phyloP scores from a whole-genome alignment of 2,113 vertebrate genomes.

The Epinephelus moara region DNA sequence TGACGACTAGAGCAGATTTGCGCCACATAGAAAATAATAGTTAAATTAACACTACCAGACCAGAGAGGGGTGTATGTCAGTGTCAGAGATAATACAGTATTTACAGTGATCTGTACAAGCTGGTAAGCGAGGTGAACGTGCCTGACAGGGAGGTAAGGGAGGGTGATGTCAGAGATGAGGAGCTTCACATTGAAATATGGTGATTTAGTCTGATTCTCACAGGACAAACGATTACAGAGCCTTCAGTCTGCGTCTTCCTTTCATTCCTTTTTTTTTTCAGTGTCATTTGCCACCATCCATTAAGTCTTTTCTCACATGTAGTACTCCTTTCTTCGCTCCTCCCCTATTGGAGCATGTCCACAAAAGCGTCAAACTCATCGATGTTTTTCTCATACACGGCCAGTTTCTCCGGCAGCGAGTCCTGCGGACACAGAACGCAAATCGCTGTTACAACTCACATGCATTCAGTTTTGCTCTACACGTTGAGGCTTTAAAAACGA shows the following conservation, averaged over 20 bases:
- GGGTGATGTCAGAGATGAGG: background rate
- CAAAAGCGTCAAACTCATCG: constrained; percentile 98
- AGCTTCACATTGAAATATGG: constrained; percentile 46
- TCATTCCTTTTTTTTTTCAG: background rate
- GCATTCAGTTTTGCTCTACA: background rate
- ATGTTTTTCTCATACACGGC: constrained; percentile 97
- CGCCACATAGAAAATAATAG: constrained; percentile 35
- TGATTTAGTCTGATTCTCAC: constrained; percentile 45
- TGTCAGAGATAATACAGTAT: constrained; percentile 43
- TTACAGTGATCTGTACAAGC: constrained; percentile 67
- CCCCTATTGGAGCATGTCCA: constrained; percentile 95
- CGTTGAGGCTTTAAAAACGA: too few relatives aligned
- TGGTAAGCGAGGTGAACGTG: constrained; percentile 17
- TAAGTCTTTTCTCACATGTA: background rate
- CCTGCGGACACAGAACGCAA: constrained; percentile 80
- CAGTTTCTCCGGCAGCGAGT: constrained; percentile 96
- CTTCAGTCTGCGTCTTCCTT: constrained; percentile 22
- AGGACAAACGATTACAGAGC: constrained; percentile 26
- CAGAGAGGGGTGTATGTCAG: background rate
- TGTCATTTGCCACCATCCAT: background rate
- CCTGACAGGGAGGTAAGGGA: background rate
- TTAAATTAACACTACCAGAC: constrained; percentile 26
- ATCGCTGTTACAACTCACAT: rapidly evolving
- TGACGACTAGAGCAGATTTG: background rate
- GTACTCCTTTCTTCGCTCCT: background rate